phyloP scores from a whole-genome alignment of 2,797 vertebrate genomes.

The Sebastolobus altivelis region DNA sequence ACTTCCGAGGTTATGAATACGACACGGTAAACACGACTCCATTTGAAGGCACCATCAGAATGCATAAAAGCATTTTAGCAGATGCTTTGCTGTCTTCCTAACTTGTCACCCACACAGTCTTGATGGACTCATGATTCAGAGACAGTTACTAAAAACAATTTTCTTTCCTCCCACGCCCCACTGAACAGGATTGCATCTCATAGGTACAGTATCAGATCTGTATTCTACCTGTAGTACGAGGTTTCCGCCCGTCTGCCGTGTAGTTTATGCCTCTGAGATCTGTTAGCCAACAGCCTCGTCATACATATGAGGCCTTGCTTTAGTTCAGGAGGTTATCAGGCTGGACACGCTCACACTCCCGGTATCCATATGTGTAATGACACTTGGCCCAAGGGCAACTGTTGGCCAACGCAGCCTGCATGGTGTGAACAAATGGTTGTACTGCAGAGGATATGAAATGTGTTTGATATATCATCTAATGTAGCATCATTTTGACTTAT shows the following conservation, averaged over 20 bases:
- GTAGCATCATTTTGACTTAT: neutral
- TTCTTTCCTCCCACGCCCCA: neutral
- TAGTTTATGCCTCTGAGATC: neutral
- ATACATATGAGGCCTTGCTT: neutral
- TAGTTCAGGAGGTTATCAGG: slow-evolving; percentile 44
- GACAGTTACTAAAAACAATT: neutral
- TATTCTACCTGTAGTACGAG: neutral
- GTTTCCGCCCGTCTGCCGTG: neutral
- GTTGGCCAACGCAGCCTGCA: slow-evolving; percentile 24
- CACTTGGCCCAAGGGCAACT: slow-evolving; percentile 25
- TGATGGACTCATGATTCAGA: neutral
- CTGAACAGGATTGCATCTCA: neutral
- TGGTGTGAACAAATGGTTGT: slow-evolving; percentile 34
- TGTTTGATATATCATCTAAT: neutral
- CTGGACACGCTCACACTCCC: slow-evolving; percentile 23
- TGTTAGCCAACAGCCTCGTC: neutral
- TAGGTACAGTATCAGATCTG: neutral
- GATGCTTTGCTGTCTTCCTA: neutral
- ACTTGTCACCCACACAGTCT: neutral
- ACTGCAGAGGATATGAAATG: slow-evolving; percentile 7
- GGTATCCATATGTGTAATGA: slow-evolving; percentile 32
- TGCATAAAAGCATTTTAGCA: neutral
- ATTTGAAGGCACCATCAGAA: no score
- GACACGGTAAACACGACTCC: no score
- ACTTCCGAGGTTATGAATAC: no score